phyloP scores from a whole-genome alignment of 2,797 vertebrate species.

The Clamator glandarius region DNA sequence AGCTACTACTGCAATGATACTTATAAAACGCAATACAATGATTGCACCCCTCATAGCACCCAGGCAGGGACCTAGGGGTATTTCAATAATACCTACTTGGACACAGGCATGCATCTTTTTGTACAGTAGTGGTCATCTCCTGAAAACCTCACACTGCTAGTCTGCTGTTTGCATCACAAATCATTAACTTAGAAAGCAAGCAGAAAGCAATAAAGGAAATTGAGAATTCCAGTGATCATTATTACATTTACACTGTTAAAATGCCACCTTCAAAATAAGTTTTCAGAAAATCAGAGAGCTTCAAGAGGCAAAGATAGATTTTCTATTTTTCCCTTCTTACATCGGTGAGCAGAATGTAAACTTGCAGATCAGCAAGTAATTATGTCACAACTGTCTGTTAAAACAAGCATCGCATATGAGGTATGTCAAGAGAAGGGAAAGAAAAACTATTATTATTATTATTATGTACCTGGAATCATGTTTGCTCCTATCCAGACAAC shows the following conservation, averaged over 20 bases:
- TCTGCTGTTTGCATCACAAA: background rate
- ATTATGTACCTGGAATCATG: background rate
- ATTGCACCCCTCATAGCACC: background rate
- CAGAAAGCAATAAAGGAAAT: background rate
- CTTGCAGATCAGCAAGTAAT: background rate
- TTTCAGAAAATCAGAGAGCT: background rate
- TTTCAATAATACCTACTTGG: background rate
- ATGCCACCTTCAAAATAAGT: background rate
- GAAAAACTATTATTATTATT: background rate
- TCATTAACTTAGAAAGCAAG: background rate
- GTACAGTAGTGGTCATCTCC: background rate
- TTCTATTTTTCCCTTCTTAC: background rate
- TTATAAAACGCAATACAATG: background rate
- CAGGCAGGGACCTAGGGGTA: background rate
- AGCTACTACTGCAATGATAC: background rate
- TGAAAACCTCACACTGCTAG: background rate
- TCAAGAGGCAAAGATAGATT: background rate
- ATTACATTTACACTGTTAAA: background rate
- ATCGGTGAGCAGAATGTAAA: background rate
- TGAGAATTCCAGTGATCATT: background rate
- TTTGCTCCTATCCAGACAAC: background rate
- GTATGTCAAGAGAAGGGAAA: background rate
- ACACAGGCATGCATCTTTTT: background rate
- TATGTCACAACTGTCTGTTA: background rate
- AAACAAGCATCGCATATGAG: background rate